Conservation (phyloP, 2,797 vertebrate genomes). For the Forpus xanthops region DNA sequence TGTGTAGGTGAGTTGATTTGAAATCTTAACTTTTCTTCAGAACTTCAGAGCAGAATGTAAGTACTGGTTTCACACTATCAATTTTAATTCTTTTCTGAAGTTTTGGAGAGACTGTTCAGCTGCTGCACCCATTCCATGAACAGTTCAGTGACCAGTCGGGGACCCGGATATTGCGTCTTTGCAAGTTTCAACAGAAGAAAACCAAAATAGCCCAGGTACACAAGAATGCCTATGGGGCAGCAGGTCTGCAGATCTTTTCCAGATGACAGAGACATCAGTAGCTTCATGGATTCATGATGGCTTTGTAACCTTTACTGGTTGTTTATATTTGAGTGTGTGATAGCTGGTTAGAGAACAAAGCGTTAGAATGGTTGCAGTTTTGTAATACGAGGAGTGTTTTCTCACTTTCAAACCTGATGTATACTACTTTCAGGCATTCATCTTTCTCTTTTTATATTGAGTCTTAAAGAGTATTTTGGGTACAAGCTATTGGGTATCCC, state of each 20-base stretch:
- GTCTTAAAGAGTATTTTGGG: background rate
- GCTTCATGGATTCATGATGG: background rate
- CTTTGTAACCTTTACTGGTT: background rate
- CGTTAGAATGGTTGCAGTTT: background rate
- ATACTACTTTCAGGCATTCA: background rate
- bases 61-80: background rate
- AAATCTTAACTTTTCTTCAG: background rate
- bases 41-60: background rate
- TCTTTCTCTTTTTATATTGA: background rate
- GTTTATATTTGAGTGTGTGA: background rate
- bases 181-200: slow-evolving; percentile 98
- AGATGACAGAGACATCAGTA: background rate
- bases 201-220: slow-evolving; percentile 94
- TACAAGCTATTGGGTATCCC: background rate
- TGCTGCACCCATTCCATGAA: slow-evolving; percentile 95
- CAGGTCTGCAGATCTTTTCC: background rate
- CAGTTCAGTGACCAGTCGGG: slow-evolving; percentile 92
- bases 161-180: slow-evolving; percentile 87
- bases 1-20: slow-evolving; percentile 86
- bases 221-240: background rate
- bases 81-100: slow-evolving; percentile 69
- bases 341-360: background rate
- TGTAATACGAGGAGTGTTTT: background rate
- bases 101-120: slow-evolving; percentile 93
- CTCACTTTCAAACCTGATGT: background rate